Evolutionary conservation across 2,113 vertebrate genomes (phyloP).

Genomic region (Grammomys surdaster): DNA sequence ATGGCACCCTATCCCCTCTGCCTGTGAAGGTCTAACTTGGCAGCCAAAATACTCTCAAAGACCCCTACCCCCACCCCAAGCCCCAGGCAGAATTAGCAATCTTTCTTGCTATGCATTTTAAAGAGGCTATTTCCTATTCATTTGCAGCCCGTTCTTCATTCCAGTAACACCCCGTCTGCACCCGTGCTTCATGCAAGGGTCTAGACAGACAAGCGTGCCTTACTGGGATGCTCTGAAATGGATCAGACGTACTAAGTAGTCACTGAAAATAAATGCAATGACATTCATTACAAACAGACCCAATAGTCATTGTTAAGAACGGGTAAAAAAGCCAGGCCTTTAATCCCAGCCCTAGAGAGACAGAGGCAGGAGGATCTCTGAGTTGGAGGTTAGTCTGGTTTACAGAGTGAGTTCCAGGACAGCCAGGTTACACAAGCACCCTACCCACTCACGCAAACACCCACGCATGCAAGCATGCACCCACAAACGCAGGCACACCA

Average conservation of each 20-base stretch:
- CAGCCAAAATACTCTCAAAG: background rate
- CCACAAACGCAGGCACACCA: no score
- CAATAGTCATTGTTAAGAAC: background rate
- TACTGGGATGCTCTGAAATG: background rate
- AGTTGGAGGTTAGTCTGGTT: background rate
- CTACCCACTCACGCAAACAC: no score
- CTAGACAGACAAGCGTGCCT: background rate
- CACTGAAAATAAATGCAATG: background rate
- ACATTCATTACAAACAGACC: background rate
- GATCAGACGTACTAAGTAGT: accelerated
- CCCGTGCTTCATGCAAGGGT: background rate
- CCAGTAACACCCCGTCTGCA: background rate
- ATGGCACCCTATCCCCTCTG: background rate
- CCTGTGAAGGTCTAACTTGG: background rate
- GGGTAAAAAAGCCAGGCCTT: background rate
- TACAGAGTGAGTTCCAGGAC: background rate
- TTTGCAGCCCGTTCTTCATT: background rate
- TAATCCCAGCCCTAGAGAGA: background rate
- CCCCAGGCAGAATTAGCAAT: background rate
- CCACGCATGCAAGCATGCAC: no score
- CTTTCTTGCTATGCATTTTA: background rate
- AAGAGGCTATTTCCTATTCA: background rate
- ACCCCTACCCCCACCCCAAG: background rate
- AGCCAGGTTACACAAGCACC: background rate
- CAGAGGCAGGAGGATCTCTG: background rate